Conservation (phyloP, 2,113 vertebrate species). For the Echinops telfairi region DNA sequence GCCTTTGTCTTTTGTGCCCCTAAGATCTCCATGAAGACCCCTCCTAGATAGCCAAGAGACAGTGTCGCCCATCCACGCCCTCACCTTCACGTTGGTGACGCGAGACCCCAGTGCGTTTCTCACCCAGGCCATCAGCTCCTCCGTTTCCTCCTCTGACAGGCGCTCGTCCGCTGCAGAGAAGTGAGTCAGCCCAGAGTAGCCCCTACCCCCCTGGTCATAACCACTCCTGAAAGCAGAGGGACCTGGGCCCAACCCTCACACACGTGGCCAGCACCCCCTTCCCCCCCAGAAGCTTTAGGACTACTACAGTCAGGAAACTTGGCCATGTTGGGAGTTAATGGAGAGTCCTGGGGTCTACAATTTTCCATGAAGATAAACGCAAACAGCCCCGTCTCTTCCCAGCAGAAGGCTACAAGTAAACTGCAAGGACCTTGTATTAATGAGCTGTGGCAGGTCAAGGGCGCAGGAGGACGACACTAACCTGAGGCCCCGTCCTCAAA, state of each 20-base stretch:
- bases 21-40: no score
- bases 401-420: no score
- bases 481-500: slow-evolving; percentile 92
- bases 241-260: no score
- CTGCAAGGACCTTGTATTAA: no score
- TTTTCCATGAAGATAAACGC: no score
- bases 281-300: no score
- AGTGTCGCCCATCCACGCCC: neutral
- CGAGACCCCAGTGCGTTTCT: slow-evolving; percentile 92
- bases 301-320: neutral
- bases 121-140: slow-evolving; percentile 97
- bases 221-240: neutral
- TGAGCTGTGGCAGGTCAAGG: neutral
- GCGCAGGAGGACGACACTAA: slow-evolving; percentile 45
- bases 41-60: neutral
- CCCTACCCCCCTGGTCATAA: no score
- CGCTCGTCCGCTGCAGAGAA: slow-evolving; percentile 88
- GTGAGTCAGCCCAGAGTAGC: neutral
- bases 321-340: no score
- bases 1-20: no score
- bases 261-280: no score
- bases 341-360: no score
- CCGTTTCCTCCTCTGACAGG: slow-evolving; percentile 91
- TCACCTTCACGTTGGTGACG: slow-evolving; percentile 94
- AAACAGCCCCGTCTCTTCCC: no score